These are phyloP conservation scores for Acridotheres tristis DNA, from an alignment of 2,797 vertebrate species.

Conservation along the genomic window DNA sequence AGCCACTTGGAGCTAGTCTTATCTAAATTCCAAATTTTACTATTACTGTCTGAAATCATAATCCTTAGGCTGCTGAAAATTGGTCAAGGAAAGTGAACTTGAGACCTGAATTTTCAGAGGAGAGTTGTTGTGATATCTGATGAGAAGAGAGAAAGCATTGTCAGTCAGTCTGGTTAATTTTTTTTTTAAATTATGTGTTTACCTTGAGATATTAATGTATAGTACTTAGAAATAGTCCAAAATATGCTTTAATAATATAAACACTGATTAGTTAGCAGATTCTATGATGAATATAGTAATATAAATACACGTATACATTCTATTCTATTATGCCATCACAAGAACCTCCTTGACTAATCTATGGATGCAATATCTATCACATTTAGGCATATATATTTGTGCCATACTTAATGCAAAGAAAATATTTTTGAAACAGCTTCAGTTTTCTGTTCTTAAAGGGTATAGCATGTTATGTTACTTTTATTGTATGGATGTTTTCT, in stretches of 20 bases:
- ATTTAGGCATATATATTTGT: not conserved
- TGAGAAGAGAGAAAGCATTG: not conserved
- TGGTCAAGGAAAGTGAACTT: not conserved
- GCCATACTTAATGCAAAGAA: not conserved
- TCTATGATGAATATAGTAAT: not conserved
- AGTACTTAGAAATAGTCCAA: not conserved
- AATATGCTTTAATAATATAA: not conserved
- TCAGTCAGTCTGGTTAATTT: not conserved
- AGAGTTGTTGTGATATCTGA: not conserved
- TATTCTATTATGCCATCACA: not conserved
- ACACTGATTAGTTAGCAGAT: not conserved
- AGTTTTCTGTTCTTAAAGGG: not conserved
- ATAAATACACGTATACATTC: not conserved
- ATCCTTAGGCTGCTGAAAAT: not conserved
- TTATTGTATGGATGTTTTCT: not conserved
- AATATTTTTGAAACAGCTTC: not conserved
- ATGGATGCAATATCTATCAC: not conserved
- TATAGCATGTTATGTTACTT: not conserved
- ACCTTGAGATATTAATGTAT: not conserved
- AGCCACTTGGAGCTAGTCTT: not conserved
- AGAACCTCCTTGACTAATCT: not conserved
- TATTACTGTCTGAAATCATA: not conserved
- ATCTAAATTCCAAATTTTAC: not conserved
- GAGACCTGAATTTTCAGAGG: not conserved
- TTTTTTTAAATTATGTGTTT: not conserved